These are phyloP conservation scores for Coccyzus lansbergi DNA, from an alignment of 2,797 vertebrate species.

Conservation along the genomic window DNA sequence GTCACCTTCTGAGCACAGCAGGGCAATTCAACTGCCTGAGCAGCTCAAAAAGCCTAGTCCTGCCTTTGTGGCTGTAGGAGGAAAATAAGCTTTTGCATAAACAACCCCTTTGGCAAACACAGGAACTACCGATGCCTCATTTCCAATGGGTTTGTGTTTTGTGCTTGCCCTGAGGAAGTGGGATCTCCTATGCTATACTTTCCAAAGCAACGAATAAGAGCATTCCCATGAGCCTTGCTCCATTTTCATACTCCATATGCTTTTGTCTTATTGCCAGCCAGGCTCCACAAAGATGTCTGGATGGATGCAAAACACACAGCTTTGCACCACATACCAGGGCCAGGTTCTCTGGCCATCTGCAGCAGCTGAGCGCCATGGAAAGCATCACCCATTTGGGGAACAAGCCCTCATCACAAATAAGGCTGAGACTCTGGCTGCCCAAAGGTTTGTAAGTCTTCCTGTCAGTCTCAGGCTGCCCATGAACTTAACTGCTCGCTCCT, in stretches of 20 bases:
- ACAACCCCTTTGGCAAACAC: background rate
- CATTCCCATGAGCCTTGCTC: background rate
- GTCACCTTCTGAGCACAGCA: background rate
- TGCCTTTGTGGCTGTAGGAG: background rate
- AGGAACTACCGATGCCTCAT: background rate
- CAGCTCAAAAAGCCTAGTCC: background rate
- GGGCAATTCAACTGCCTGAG: background rate
- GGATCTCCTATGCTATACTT: background rate
- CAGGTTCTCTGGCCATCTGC: accelerated
- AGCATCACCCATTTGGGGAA: background rate
- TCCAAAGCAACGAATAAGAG: background rate
- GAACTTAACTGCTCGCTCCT: background rate
- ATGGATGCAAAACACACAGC: background rate
- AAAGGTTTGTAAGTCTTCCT: background rate
- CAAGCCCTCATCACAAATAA: background rate
- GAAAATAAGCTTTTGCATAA: background rate
- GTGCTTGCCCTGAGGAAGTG: background rate
- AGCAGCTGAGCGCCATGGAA: background rate
- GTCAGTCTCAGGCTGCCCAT: background rate
- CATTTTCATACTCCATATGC: background rate
- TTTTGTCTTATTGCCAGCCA: background rate
- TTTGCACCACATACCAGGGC: background rate
- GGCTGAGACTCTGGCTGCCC: background rate
- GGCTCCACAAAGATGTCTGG: background rate
- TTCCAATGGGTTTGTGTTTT: background rate